Evolutionary conservation across 1,140 invertebrate genomes (phyloP).

Genomic region (Hyles vespertilio): DNA sequence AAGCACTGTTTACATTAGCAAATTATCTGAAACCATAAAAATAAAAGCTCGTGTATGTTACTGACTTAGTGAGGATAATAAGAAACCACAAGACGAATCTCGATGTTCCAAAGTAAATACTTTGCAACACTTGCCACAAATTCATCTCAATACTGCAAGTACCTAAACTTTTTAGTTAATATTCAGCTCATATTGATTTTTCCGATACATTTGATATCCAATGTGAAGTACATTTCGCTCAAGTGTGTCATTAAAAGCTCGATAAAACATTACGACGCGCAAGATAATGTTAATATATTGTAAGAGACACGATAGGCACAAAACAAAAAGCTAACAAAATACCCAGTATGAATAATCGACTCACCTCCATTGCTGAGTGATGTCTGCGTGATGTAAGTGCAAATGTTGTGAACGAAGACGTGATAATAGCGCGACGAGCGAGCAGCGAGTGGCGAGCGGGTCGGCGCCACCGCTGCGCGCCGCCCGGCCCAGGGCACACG

Average conservation of each 20-base stretch:
- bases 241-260: not conserved
- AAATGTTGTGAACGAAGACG: not conserved
- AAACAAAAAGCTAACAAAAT: not conserved
- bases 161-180: too few relatives aligned
- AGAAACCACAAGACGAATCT: too few relatives aligned
- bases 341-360: not conserved
- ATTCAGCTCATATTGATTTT: too few relatives aligned
- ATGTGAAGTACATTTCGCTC: not conserved
- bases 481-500: conserved; percentile 28
- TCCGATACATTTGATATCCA: too few relatives aligned
- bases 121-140: too few relatives aligned
- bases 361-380: conserved; percentile 7
- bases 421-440: conserved; percentile 7
- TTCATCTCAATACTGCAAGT: too few relatives aligned
- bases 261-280: not conserved
- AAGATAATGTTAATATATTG: not conserved
- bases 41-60: too few relatives aligned
- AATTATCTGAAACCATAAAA: too few relatives aligned
- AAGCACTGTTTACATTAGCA: too few relatives aligned
- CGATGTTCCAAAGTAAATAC: too few relatives aligned
- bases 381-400: not conserved
- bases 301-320: not conserved
- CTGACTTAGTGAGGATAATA: too few relatives aligned
- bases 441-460: conserved; percentile 41
- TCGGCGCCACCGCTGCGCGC: conserved; percentile 25